Evolutionary conservation across 2,888 invertebrate species (phyloP), one percentile per base, ranked within the genome.

Genomic region (Clepsis dumicolana): DNA sequence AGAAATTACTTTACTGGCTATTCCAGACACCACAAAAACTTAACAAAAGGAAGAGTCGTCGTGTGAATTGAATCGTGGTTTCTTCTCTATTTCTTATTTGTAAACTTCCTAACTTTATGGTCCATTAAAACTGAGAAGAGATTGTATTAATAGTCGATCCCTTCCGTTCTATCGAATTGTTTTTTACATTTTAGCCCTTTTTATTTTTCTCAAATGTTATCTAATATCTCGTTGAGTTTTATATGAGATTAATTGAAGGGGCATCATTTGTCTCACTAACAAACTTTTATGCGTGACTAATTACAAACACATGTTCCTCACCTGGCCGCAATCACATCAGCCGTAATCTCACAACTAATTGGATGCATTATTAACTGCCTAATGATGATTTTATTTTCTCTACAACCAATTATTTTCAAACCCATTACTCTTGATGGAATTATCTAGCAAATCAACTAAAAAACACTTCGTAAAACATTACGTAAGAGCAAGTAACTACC

Each of bases 401-500:
- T 14, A 68, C 41, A 57, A 50, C 63, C 63, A 68, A 68, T 68
- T 68, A 68, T 59, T 27, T 67, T 50, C 57, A 35, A 25, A 32
- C 50, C 57, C 38, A 50, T 56, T 50, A 57, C 57, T 54, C 25
- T 56, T 56, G 38, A 56, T 56, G 54, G 44, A 25, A 48, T 44
- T 14, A 62, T 56, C n/a, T 50, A 38, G 24, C 52, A 41, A 50
- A 41, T 48, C 25, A 62, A 54, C 24, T 29, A 54, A 65, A 44
- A 64, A 56, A 54, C 14, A 21, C 35, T 56, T 21, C 18, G 24
- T 57, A 59, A 48, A 65, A 38, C 35, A 61, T 65, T 59, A 14
- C 56, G 35, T 63, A 59, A 70, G 38, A 54, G 75, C 79, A 77
- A 81, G 76, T 78, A 77, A 81, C 77, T 72, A 75, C 73, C 70